Evolutionary conservation across 2,797 vertebrate genomes (phyloP).

Genomic region (Hapalemur alaotrensis): DNA sequence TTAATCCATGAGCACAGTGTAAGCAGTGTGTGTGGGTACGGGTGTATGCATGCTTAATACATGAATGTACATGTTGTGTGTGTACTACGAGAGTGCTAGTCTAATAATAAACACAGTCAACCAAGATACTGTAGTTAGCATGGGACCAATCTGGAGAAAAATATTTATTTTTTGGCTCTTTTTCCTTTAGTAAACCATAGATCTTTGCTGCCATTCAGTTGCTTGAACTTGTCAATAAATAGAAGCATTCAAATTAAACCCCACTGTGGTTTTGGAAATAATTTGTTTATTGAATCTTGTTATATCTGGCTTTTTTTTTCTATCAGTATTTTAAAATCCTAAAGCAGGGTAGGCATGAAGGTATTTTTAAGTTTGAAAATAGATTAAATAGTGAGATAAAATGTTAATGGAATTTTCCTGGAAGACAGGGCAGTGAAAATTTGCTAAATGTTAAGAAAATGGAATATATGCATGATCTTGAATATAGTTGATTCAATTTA

Average conservation of each 20-base stretch:
- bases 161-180: not conserved
- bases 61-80: not conserved
- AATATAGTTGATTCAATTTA: not conserved
- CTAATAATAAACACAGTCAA: not conserved
- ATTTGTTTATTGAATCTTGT: not conserved
- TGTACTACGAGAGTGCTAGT: not conserved
- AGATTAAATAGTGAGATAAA: not conserved
- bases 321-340: not conserved
- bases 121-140: not conserved
- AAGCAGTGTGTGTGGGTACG: accelerated
- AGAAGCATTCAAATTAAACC: not conserved
- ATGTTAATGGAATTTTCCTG: not conserved
- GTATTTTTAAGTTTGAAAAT: not conserved
- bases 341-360: not conserved
- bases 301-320: not conserved
- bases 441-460: constrained; percentile 5
- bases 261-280: not conserved
- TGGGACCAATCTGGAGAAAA: not conserved
- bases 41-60: not conserved
- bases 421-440: not conserved
- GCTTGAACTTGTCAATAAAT: not conserved
- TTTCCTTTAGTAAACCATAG: not conserved
- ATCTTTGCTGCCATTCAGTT: not conserved
- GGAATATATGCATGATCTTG: not conserved
- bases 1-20: not conserved